Conservation (phyloP, 2,113 vertebrate genomes). For the Rhadina sibilatrix region DNA sequence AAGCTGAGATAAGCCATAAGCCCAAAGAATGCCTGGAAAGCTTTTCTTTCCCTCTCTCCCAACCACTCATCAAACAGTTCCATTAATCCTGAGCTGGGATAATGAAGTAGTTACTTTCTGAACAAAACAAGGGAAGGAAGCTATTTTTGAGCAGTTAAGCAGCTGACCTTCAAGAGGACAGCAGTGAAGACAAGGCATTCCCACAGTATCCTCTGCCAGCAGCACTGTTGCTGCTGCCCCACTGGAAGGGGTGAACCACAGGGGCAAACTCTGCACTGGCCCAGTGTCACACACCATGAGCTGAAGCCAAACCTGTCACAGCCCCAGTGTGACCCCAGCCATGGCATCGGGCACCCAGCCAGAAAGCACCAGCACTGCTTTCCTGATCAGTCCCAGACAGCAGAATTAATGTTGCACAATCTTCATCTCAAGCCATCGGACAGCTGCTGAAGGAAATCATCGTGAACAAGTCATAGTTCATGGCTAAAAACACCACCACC, state of each 20-base stretch:
- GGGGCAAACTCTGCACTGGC: not conserved
- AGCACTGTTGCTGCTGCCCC: not conserved
- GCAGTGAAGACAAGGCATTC: accelerated
- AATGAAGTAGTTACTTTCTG: not conserved
- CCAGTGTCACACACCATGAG: not conserved
- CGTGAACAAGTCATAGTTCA: not conserved
- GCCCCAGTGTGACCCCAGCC: accelerated
- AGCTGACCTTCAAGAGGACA: not conserved
- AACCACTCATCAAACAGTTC: not conserved
- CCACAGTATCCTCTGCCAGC: not conserved
- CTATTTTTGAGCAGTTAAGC: not conserved
- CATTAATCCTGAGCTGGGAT: not conserved
- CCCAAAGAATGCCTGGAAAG: not conserved
- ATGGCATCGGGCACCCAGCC: accelerated
- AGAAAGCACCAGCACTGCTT: not conserved
- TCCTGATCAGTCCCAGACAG: not conserved
- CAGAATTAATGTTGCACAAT: accelerated
- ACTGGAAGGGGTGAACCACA: not conserved
- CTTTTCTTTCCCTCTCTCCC: not conserved
- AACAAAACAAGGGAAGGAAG: not conserved
- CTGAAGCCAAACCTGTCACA: not conserved
- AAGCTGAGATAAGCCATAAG: not conserved
- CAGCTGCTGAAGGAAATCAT: not conserved
- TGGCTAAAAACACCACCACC: not conserved
- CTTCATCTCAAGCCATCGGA: not conserved